Percentiles rank a stretch among this genome's conserved stretches.
These are phyloP conservation scores for Aurelia aurita DNA, from an alignment of 30 jellyfish, hydroid and myxozoan genomes.

Conservation along the genomic window DNA sequence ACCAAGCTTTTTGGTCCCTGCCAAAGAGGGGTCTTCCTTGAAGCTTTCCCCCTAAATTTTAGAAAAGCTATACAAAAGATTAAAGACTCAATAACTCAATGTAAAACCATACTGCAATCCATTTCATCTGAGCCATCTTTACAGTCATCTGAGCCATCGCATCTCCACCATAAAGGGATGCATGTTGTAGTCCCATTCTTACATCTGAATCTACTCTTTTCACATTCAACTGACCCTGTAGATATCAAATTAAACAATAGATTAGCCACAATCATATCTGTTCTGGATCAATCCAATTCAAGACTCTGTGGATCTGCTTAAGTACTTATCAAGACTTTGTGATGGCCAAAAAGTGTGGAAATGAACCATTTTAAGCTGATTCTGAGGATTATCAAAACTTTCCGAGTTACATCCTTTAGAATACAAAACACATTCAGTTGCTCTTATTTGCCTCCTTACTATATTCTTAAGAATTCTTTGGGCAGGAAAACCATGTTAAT, in stretches of 20 bases:
- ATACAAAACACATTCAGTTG: neutral
- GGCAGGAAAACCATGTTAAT: no score
- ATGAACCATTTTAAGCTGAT: neutral
- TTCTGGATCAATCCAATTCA: neutral
- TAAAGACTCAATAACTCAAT: no score
- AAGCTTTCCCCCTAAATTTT: no score
- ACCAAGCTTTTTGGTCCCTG: no score
- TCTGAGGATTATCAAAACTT: neutral
- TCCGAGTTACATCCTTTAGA: neutral
- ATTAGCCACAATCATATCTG: neutral
- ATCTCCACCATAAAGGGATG: constrained; percentile 55
- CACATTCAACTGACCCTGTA: constrained; percentile 60
- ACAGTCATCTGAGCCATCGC: constrained; percentile 88
- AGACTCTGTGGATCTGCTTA: neutral
- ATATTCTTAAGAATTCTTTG: no score
- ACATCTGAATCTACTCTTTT: constrained; percentile 63
- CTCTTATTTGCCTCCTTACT: no score
- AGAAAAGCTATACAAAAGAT: no score
- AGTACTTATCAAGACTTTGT: neutral
- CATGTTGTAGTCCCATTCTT: constrained; percentile 70
- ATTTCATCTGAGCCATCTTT: constrained; percentile 79
- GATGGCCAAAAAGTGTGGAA: neutral
- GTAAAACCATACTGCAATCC: constrained; percentile 44
- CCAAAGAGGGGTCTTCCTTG: no score
- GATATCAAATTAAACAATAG: neutral